These are phyloP conservation scores for Nomada lathburiana DNA, from an alignment of 2,888 invertebrate genomes.

Conservation along the genomic window DNA sequence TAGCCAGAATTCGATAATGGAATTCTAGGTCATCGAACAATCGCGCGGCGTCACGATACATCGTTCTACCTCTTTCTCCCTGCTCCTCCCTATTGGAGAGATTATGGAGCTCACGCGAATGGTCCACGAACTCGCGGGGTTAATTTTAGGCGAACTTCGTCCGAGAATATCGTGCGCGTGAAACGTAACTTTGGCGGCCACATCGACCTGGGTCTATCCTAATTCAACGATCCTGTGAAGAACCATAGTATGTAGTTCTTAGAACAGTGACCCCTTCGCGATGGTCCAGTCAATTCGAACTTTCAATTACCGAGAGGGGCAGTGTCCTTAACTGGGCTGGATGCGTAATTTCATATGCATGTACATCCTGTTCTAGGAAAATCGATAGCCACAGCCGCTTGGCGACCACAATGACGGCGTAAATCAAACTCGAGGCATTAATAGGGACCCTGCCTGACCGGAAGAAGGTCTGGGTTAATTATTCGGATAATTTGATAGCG, in stretches of 20 bases:
- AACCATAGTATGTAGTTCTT: background rate
- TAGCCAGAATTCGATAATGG: conserved; percentile 70
- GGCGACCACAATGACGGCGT: conserved; percentile 38
- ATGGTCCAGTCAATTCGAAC: conserved; percentile 28
- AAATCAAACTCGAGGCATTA: conserved; percentile 43
- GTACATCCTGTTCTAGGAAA: conserved; percentile 22
- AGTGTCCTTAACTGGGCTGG: conserved; percentile 16
- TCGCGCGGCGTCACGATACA: conserved; percentile 49
- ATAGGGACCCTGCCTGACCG: background rate
- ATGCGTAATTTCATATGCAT: conserved; percentile 26
- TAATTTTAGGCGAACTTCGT: conserved; percentile 15
- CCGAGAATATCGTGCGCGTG: background rate
- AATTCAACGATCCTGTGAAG: background rate
- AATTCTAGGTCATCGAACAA: conserved; percentile 70
- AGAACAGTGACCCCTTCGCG: background rate
- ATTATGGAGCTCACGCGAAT: conserved; percentile 28
- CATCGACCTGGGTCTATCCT: background rate
- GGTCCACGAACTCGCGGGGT: conserved; percentile 13
- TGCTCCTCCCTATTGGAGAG: background rate
- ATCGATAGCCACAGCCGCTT: conserved; percentile 43
- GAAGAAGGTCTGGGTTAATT: background rate
- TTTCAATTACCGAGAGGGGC: conserved; percentile 43
- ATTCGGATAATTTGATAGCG: background rate
- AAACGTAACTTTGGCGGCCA: conserved; percentile 1
- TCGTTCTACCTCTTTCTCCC: conserved; percentile 21